Conservation (phyloP, 2,888 invertebrate species). For the Germaria angustata region DNA sequence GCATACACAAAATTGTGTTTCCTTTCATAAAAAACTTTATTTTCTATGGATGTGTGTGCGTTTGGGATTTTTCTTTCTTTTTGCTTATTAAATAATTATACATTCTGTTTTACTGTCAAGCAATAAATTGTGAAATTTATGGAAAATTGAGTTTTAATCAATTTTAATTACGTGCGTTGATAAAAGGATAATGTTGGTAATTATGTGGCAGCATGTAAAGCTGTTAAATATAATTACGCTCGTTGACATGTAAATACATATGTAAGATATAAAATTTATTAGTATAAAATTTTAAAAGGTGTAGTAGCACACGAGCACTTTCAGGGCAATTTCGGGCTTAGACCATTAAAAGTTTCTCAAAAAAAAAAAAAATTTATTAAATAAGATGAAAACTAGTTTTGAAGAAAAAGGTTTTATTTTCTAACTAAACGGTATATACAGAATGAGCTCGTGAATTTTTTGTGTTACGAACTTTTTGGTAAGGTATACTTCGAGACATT, state of each 20-base stretch:
- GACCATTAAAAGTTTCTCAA: background rate
- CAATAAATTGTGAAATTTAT: constrained; percentile 57
- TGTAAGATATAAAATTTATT: background rate
- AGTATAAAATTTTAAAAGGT: background rate
- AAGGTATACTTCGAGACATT: too few species aligned
- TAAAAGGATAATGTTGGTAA: constrained; percentile 4
- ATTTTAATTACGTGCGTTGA: constrained; percentile 48
- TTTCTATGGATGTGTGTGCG: too few species aligned
- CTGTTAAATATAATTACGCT: constrained; percentile 11
- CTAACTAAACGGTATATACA: too few species aligned
- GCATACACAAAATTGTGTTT: background rate
- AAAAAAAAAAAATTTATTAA: too few species aligned
- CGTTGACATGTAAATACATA: background rate
- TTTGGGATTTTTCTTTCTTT: background rate
- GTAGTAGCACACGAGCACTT: too few species aligned
- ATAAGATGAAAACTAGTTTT: too few species aligned
- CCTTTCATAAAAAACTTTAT: background rate
- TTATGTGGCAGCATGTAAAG: background rate
- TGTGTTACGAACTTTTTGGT: too few species aligned
- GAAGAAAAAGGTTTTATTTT: too few species aligned
- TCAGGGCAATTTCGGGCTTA: background rate
- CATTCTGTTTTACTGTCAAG: constrained; percentile 35
- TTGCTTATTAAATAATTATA: constrained; percentile 37
- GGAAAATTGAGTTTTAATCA: constrained; percentile 61
- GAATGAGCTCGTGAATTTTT: background rate